A percentile compares a stretch with the other conserved stretches of the same genome.
Conservation (phyloP, 2,888 invertebrate species). For the Cerastis leucographa region DNA sequence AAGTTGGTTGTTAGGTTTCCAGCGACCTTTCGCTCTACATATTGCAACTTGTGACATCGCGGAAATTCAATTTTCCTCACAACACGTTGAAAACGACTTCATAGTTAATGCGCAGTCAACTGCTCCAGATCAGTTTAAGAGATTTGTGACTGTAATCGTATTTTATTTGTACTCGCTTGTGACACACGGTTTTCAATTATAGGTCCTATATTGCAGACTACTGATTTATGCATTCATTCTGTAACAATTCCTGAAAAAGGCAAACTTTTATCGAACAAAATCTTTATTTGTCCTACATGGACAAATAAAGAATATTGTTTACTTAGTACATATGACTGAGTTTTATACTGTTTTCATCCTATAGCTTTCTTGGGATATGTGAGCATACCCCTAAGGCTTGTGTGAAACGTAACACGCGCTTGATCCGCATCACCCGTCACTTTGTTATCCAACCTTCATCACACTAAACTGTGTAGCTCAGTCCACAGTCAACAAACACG, state of each 20-base stretch:
- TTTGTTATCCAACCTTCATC: slow-evolving; percentile 62
- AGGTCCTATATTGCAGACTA: slow-evolving; percentile 10
- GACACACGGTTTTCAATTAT: slow-evolving; percentile 27
- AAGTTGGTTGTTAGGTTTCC: slow-evolving; percentile 44
- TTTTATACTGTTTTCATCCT: slow-evolving; percentile 35
- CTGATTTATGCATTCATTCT: slow-evolving; percentile 29
- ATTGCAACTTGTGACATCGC: slow-evolving; percentile 67
- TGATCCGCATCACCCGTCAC: slow-evolving; percentile 59
- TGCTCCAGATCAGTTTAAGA: slow-evolving; percentile 34
- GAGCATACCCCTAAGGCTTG: slow-evolving; percentile 46
- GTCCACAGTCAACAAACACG: slow-evolving; percentile 41
- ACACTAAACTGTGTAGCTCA: slow-evolving; percentile 38
- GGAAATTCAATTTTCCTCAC: slow-evolving; percentile 74
- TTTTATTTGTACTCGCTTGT: slow-evolving; percentile 38
- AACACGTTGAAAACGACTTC: slow-evolving; percentile 41
- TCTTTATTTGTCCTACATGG: slow-evolving; percentile 25
- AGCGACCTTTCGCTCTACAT: slow-evolving; percentile 61
- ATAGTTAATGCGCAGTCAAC: slow-evolving; percentile 47
- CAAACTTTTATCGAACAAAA: slow-evolving; percentile 11
- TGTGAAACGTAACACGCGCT: slow-evolving; percentile 64
- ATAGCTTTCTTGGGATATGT: slow-evolving; percentile 51
- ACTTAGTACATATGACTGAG: background rate
- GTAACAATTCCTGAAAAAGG: slow-evolving; percentile 20
- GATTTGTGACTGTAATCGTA: slow-evolving; percentile 36
- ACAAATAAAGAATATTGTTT: slow-evolving; percentile 8